Evolutionary conservation across 2,888 invertebrate genomes (phyloP), one percentile per base, ranked within the genome.

Genomic region (Pheosia gnoma): DNA sequence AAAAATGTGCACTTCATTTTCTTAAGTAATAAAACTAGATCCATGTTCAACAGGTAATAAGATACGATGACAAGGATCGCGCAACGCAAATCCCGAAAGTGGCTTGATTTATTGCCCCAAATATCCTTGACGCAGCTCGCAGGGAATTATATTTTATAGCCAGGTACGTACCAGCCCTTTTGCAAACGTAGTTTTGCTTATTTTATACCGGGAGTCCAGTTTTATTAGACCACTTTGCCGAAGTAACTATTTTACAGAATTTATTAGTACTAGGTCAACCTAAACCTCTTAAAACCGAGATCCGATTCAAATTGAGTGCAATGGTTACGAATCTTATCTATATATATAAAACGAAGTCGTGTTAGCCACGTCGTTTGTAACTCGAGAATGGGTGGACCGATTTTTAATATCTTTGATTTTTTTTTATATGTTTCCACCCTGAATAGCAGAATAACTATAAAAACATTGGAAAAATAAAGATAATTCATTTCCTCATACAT

Each of bases 21-120:
- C 71, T 69, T 67, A 74, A 75, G 72, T 80, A 79, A 80, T 79
- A 79, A 80, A 80, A 83, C 82, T 77, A 79, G 78, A 78, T 75
- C 79, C 77, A 60, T 82, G 82, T 84, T 86, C 86, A 89, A 88
- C 87, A 88, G 83, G 87, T 87, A 85, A 87, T 87, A 86, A 86
- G 83, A 84, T 83, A 84, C 81, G 84, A 85, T 84, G 85, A 86
- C 84, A 85, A 84, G 85, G 84, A 85, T 85, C 83, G 80, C 78
- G 76, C 79, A 82, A 81, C 77, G 82, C 78, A 78, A 76, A 86
- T 85, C 80, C 87, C 82, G 71, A 82, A 84, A 85, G 79, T 81
- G 81, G 75, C 79, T 79, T 87, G 87, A 89, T 89, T 88, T 86
- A 88, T 87, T 79, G 79, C 82, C 58, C 63, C 70, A 82, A 82